phyloP scores from a whole-genome alignment of 2,888 invertebrate species.

The Blastobasis adustella region DNA sequence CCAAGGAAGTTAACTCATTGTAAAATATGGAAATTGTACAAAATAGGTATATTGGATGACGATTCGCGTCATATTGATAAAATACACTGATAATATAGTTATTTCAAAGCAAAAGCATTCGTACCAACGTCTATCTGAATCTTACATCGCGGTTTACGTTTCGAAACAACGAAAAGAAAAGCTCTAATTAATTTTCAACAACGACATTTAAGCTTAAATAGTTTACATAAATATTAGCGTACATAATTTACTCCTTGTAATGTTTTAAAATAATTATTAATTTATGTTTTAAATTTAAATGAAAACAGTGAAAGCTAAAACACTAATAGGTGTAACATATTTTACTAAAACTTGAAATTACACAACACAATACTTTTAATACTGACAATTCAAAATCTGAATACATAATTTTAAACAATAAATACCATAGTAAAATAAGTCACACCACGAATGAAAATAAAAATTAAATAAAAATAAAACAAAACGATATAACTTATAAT shows the following conservation, averaged over 20 bases:
- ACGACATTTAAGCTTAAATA: constrained; percentile 25
- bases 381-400: not conserved
- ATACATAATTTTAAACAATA: constrained; percentile 3
- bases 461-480: constrained; percentile 29
- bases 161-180: constrained; percentile 18
- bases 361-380: too few relatives aligned
- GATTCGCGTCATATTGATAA: too few relatives aligned
- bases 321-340: not conserved
- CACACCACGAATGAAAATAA: constrained; percentile 18
- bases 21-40: not conserved
- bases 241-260: constrained; percentile 71
- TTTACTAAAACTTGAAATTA: too few relatives aligned
- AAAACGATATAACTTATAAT: constrained; percentile 30
- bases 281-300: constrained; percentile 33
- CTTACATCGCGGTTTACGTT: constrained; percentile 3
- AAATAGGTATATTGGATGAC: not conserved
- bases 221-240: constrained; percentile 23
- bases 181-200: constrained; percentile 27
- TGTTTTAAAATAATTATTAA: constrained; percentile 63
- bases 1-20: constrained; percentile 36
- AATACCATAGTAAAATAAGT: constrained; percentile 26
- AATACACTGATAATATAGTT: not conserved
- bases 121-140: constrained; percentile 6
- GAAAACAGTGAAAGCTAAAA: constrained; percentile 16
- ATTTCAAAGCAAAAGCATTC: constrained; percentile 20